These are phyloP conservation scores for Taphrorychus bicolor DNA, from an alignment of 2,888 invertebrate genomes.

Conservation along the genomic window DNA sequence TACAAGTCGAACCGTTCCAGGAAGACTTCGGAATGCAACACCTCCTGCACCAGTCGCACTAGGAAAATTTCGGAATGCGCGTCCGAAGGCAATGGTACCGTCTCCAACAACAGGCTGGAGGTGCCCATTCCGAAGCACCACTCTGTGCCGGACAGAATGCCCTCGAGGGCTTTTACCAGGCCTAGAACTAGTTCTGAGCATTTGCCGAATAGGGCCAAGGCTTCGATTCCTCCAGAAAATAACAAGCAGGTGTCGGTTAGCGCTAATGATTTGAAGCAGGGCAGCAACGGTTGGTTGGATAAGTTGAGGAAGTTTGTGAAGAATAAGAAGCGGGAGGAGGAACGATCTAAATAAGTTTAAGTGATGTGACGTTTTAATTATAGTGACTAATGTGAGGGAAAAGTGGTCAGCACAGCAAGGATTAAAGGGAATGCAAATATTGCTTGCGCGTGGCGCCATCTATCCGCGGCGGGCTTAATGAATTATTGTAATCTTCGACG, in stretches of 20 bases:
- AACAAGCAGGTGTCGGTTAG: conserved; percentile 60
- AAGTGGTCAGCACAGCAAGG: no score
- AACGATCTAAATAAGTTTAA: conserved; percentile 21
- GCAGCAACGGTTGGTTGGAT: conserved; percentile 69
- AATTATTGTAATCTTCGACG: no score
- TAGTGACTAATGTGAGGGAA: no score
- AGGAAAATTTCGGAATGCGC: conserved; percentile 78
- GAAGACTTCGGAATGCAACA: conserved; percentile 77
- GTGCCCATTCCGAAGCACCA: conserved; percentile 65
- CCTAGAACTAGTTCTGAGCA: conserved; percentile 69
- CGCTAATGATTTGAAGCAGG: conserved; percentile 71
- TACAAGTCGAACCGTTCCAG: conserved; percentile 84
- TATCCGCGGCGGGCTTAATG: no score
- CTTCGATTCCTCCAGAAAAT: conserved; percentile 60
- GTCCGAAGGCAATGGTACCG: conserved; percentile 69
- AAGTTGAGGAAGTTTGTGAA: conserved; percentile 76
- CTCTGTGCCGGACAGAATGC: conserved; percentile 71
- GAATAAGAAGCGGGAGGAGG: conserved; percentile 47
- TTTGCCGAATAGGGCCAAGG: conserved; percentile 14
- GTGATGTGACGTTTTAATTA: not conserved
- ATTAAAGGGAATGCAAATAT: not conserved
- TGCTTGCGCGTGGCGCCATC: not conserved
- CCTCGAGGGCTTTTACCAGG: conserved; percentile 64
- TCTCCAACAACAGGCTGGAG: conserved; percentile 65
- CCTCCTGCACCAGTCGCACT: conserved; percentile 63